Base-by-base conservation (phyloP, 2,888 invertebrate genomes). In the Volucella inanis region DNA sequence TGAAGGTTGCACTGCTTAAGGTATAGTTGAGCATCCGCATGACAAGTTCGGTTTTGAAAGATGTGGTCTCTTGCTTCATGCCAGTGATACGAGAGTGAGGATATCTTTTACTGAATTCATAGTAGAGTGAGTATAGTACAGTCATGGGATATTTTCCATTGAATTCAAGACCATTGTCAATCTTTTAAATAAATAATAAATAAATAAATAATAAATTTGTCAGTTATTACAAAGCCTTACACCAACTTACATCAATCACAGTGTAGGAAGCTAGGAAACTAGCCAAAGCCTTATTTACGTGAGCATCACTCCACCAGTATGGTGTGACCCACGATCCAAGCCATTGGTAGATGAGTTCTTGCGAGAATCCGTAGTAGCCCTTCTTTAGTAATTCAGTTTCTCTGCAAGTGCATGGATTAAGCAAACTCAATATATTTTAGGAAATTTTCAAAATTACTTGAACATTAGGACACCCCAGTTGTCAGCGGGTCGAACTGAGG, bases 21-120 rank as follows among this genome's bases (percentile, higher is more conserved):
- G 97, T 97, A 88, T 95, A 96, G 90, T 97, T 96, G 89, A 98
- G 94, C 98, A 98, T 98, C 39, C 98, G 93, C 90, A 98, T 96
- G 10, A 98, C 93, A 45, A 96, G 91, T 89, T 96, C 96, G 1
- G 95, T 96, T 92, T 96, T 96, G 3, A 95, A 94, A 43, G 95
- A 95, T 0, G 94, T 94, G 0, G 95, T 95, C 90, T 96, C 96
- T 65, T 94, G 94, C 87, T 94, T 94, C 90, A 94, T 94, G 47
- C 95, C 96, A 0, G 95, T 95, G 86, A 95, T 95, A 77, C 96
- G 94, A 0, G 96, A 96, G 91, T 96, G 95, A 0, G 96, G 96
- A 90, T 95, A 95, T 1, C 95, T 93, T 89, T 96, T 96, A 89
- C 96, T 96, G 89, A 95, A 96, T 92, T 96, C 96, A 88, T 96